A percentile compares a stretch with the other conserved stretches of the same genome.
Conservation (phyloP, 37 sponge, comb jelly and placozoan species). For the Geodia barretti region DNA sequence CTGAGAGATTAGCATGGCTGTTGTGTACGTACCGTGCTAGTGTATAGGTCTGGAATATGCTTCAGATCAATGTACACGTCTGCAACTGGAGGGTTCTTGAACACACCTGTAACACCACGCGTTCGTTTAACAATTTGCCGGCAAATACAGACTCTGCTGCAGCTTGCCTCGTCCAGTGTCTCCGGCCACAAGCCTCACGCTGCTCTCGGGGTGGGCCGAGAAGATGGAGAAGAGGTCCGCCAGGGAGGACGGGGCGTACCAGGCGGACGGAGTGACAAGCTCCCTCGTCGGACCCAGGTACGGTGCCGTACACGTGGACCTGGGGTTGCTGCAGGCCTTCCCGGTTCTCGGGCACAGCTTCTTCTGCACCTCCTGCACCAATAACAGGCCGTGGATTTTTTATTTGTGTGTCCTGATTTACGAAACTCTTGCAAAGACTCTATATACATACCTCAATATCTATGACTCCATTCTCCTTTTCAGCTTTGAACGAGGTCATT, state of each 20-base stretch:
- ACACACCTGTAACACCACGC: conserved; percentile 42
- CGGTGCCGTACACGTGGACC: background rate
- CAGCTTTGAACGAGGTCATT: conserved; percentile 77
- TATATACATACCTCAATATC: conserved; percentile 82
- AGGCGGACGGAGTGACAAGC: conserved; percentile 21
- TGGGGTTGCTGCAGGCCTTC: conserved; percentile 6
- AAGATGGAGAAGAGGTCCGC: conserved; percentile 44
- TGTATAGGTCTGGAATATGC: conserved; percentile 34
- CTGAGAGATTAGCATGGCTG: too few relatives aligned
- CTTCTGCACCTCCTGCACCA: conserved; percentile 9
- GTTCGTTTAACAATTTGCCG: too few relatives aligned
- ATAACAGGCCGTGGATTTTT: background rate
- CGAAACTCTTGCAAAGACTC: too few relatives aligned
- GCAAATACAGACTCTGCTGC: too few relatives aligned
- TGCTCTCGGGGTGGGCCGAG: background rate
- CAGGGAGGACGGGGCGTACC: conserved; percentile 56
- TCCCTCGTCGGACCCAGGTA: background rate
- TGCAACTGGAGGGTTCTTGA: conserved; percentile 11
- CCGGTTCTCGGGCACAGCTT: conserved; percentile 23
- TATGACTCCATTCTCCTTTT: conserved; percentile 15
- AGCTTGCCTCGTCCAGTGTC: conserved; percentile 74
- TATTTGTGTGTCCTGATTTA: too few relatives aligned
- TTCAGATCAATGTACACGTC: conserved; percentile 58
- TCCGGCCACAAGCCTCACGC: conserved; percentile 61
- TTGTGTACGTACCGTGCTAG: conserved; percentile 16